Evolutionary conservation across 2,888 invertebrate species (phyloP).

Genomic region (Limnephilus lunatus): DNA sequence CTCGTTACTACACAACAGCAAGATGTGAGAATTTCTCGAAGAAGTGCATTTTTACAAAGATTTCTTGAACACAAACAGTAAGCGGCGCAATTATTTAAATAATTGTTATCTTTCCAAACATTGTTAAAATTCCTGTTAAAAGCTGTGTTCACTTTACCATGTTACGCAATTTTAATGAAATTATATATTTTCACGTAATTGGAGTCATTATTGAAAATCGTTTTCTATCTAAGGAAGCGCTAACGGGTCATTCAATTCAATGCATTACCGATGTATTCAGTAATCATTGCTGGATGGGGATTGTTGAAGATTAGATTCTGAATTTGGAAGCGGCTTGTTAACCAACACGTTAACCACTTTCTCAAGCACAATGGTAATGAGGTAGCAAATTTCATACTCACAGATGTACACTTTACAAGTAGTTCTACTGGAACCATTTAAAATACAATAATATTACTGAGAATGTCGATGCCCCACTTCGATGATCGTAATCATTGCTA

Average conservation of each 20-base stretch:
- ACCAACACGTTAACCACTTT: neutral
- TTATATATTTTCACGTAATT: neutral
- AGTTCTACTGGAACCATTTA: neutral
- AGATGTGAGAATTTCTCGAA: constrained; percentile 12
- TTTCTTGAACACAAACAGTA: neutral
- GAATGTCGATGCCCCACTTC: neutral
- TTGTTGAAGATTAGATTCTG: neutral
- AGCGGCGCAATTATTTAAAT: constrained; percentile 18
- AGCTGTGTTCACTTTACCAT: neutral
- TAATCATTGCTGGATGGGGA: neutral
- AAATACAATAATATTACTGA: neutral
- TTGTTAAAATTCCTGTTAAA: constrained; percentile 1
- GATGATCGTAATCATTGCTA: neutral
- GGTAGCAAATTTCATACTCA: neutral
- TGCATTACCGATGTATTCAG: neutral
- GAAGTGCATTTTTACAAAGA: constrained; percentile 2
- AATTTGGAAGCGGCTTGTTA: neutral
- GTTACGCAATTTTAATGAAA: neutral
- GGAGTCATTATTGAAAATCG: constrained; percentile 15
- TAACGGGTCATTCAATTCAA: constrained; percentile 1
- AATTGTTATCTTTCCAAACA: constrained; percentile 6
- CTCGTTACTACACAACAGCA: neutral
- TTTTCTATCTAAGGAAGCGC: constrained; percentile 2
- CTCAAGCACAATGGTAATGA: neutral
- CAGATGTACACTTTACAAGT: neutral